Evolutionary conservation across 2,797 vertebrate genomes (phyloP), one percentile per base, ranked within the genome.

Genomic region (Betta splendens): DNA sequence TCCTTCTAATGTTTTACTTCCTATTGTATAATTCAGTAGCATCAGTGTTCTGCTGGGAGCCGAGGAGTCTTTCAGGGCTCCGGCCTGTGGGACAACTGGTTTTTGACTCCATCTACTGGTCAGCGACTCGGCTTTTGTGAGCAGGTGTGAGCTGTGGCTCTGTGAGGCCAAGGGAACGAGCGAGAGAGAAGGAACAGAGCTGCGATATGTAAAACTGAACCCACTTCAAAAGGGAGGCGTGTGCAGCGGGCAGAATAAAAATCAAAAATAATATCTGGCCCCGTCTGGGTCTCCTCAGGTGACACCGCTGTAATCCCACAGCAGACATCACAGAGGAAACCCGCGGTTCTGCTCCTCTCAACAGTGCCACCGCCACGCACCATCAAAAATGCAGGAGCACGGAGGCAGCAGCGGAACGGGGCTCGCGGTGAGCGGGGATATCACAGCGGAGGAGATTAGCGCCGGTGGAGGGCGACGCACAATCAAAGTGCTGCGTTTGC

Each of bases 51-150:
- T 32, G 40, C 3, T 28, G 42, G 42, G 55, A 68, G 47, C 38
- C 4, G 33, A 38, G 12, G 42, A 25, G 28, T 67, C 64, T 60
- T 69, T 60, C 47, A 55, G 44, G 36, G 46, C 53, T 16, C 52
- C 26, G 46, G 40, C 43, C 7, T 31, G 51, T 1, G 25, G 65
- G 65, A 65, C 21, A 10, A 20, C 62, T 76, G 65, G 73, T 62
- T 67, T 72, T 75, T 49, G 75, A 78, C 81, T 82, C 85, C 81
- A 77, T 62, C 81, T 85, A 28, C 78, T 84, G 85, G 83, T 57
- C 75, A 66, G 31, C 44, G 29, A 15, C 40, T 36, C 8, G n/a
- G 42, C 59, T 51, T 20, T 51, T 23, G 28, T 35, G 53, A 69
- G 40, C 47, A 26, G 13, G 45, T 21, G 37, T 36, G 21, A 31